Evolutionary conservation across 2,797 vertebrate species (phyloP).

Genomic region (Dendrocincla tyrannina): DNA sequence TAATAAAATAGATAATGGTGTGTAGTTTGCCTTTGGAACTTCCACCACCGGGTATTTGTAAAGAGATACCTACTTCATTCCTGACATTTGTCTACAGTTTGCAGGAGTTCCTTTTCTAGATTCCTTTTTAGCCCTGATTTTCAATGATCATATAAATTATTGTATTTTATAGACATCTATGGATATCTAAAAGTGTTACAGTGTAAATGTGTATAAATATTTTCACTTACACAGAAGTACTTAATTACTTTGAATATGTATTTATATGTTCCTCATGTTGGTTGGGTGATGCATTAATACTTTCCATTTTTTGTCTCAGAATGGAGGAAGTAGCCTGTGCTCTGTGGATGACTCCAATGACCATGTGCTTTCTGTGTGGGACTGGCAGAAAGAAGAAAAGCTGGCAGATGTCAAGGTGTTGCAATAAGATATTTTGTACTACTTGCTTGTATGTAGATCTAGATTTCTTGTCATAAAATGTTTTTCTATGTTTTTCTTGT

Average conservation of each 20-base stretch:
- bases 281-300: background rate
- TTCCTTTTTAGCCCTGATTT: background rate
- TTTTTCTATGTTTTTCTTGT: background rate
- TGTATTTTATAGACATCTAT: background rate
- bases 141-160: background rate
- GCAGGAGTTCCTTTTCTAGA: background rate
- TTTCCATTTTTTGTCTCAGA: conserved; percentile 75
- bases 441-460: background rate
- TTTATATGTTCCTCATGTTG: background rate
- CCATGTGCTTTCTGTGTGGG: conserved; percentile 96
- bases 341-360: conserved; percentile 96
- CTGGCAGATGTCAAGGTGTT: conserved; percentile 93
- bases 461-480: background rate
- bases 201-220: background rate
- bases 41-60: background rate
- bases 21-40: background rate
- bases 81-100: background rate
- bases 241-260: background rate
- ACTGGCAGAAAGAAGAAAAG: conserved; percentile 95
- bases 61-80: background rate
- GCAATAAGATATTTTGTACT: conserved; percentile 46
- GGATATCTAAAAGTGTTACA: background rate
- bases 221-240: background rate
- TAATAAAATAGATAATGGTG: background rate
- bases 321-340: conserved; percentile 92